Evolutionary conservation across 2,888 invertebrate genomes (phyloP), one percentile per base, ranked within the genome.

Genomic region (Aquatica leii): DNA sequence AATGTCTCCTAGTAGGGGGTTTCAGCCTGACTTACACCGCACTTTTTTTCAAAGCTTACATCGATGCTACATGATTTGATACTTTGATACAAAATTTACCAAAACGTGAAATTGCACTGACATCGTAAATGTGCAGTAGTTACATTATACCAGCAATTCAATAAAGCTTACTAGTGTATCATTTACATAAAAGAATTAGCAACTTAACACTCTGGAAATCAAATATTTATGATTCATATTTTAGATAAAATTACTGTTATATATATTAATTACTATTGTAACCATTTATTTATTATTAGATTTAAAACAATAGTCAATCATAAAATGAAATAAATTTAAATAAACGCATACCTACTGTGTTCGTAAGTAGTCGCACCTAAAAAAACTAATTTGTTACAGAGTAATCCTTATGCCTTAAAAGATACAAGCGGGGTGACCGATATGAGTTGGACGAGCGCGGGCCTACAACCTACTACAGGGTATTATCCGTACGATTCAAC

Each of bases 401-500:
- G 94, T 82, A 94, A 94, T 86, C 94, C 94, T 71, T 94, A 94
- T 83, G 92, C 90, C 74, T 84, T 95, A 82, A 95, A 95, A 85
- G 91, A 92, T 80, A 86, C 89, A 69, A 89, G 93, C 82, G 86
- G 87, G 68, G 89, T 92, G 77, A 89, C 93, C 57, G 95, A 95
- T 82, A 94, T 94, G 93, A 89, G 92, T 68, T 95, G 95, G 95
- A 93, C 94, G 74, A 93, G 93, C 69, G 93, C 94, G 66, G 93
- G 94, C 66, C 86, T 95, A 61, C 94, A 95, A 83, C 93, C 95
- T 79, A 92, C 94, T 71, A 92, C 94, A 69, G 94, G 93, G 77
- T 95, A 95, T 86, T 94, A 95, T 86, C 93, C 94, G 72, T 95
- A 95, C 85, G 95, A 95, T 85, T 94, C 95, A 64, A 91, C 95